Evolutionary conservation across 2,113 vertebrate species (phyloP).

Genomic region (Corythaixoides concolor): DNA sequence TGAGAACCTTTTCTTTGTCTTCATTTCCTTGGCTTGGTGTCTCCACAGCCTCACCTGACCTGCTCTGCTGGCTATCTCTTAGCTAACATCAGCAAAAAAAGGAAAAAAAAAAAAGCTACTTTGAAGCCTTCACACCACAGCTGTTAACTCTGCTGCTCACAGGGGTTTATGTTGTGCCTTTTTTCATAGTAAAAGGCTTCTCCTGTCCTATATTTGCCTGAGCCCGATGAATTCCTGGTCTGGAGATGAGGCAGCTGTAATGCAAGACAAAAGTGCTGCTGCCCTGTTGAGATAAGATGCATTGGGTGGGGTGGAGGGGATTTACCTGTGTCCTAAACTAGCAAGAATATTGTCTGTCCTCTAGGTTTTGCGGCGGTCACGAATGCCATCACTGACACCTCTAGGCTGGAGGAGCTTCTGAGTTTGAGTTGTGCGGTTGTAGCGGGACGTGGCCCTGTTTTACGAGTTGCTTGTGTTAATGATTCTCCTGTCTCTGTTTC

Average conservation of each 20-base stretch:
- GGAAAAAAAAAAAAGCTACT: neutral
- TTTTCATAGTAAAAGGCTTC: fast-evolving
- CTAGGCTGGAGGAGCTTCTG: neutral
- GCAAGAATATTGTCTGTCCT: fast-evolving
- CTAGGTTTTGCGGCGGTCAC: fast-evolving
- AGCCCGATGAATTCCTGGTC: neutral
- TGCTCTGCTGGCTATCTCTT: neutral
- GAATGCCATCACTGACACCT: fast-evolving
- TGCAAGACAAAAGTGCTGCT: too few species aligned
- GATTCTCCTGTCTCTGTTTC: neutral
- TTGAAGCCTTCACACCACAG: neutral
- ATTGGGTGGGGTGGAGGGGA: fast-evolving
- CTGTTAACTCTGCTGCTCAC: neutral
- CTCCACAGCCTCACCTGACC: neutral
- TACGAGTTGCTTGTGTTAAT: fast-evolving
- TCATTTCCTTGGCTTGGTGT: neutral
- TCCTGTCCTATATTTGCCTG: fast-evolving
- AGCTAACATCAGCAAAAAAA: neutral
- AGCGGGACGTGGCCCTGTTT: neutral
- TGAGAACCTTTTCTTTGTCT: neutral
- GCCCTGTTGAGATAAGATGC: neutral
- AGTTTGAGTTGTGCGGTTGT: neutral
- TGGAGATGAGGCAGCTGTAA: neutral
- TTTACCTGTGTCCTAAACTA: neutral
- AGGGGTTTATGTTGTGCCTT: neutral